A percentile compares a stretch with the other conserved stretches of the same genome.
phyloP scores from a whole-genome alignment of 2,113 vertebrate genomes.

The Phyllopteryx taeniolatus region DNA sequence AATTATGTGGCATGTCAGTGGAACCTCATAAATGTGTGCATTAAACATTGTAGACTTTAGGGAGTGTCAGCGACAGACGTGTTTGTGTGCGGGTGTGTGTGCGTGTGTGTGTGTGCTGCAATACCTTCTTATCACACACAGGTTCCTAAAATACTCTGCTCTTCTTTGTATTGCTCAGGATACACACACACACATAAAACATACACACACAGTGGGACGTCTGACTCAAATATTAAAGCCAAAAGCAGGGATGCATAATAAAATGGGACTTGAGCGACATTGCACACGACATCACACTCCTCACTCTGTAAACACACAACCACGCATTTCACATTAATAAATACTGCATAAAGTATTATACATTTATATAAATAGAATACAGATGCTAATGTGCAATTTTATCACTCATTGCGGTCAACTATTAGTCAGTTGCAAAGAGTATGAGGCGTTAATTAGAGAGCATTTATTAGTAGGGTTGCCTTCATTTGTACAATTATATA shows the following conservation, averaged over 20 bases:
- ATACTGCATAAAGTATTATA: not conserved
- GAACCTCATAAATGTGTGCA: slow-evolving; percentile 16
- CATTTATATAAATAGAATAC: not conserved
- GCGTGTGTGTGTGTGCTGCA: not conserved
- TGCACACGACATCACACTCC: not conserved
- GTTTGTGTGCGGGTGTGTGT: not conserved
- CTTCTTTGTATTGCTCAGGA: slow-evolving; percentile 13
- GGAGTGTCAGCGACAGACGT: slow-evolving; percentile 7
- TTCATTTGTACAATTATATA: too few relatives aligned
- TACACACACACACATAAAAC: not conserved
- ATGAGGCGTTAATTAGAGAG: too few relatives aligned
- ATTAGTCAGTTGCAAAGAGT: not conserved
- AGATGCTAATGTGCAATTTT: not conserved
- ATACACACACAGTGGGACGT: slow-evolving; percentile 1
- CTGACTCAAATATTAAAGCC: slow-evolving; percentile 4
- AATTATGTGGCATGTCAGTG: slow-evolving; percentile 1
- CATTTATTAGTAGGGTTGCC: too few relatives aligned
- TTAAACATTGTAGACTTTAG: slow-evolving; percentile 5
- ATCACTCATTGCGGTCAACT: not conserved
- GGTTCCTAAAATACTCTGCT: slow-evolving; percentile 31
- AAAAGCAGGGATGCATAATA: slow-evolving; percentile 2
- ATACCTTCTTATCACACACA: slow-evolving; percentile 17
- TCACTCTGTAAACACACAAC: not conserved
- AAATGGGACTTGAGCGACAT: not conserved
- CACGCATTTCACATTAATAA: not conserved